Conservation (phyloP, 2,888 invertebrate species). For the Bursaphelenchus okinawaensis region DNA sequence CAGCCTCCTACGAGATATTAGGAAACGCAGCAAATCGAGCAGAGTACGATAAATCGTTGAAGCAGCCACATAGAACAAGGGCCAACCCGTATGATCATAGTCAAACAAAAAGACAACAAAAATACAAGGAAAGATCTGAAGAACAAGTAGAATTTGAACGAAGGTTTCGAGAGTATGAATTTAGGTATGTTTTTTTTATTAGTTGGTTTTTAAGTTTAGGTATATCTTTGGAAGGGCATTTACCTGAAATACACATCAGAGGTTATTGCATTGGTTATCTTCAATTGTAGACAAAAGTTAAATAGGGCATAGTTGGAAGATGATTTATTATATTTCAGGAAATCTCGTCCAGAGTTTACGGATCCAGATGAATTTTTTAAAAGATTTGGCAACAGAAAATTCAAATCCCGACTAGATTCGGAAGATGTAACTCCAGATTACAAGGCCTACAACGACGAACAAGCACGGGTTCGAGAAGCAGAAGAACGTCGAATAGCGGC, state of each 20-base stretch:
- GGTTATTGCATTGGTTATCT: too few relatives aligned
- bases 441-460: constrained; percentile 35
- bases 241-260: too few relatives aligned
- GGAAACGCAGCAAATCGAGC: constrained; percentile 43
- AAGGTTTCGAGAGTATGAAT: constrained; percentile 51
- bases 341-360: constrained; percentile 17
- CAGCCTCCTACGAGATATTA: constrained; percentile 47
- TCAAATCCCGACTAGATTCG: neutral
- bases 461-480: constrained; percentile 41
- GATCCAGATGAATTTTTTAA: constrained; percentile 45
- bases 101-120: neutral
- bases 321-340: too few relatives aligned
- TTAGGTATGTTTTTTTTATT: too few relatives aligned
- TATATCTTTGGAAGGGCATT: neutral
- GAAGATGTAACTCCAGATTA: neutral
- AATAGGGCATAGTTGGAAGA: too few relatives aligned
- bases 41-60: constrained; percentile 27
- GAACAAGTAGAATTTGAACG: constrained; percentile 51
- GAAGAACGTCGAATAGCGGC: constrained; percentile 38
- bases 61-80: constrained; percentile 2
- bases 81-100: neutral
- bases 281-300: neutral
- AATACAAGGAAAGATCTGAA: neutral
- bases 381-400: constrained; percentile 15
- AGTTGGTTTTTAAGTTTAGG: too few relatives aligned